Evolutionary conservation across 2,113 vertebrate genomes (phyloP).

Genomic region (Odocoileus hemionus): DNA sequence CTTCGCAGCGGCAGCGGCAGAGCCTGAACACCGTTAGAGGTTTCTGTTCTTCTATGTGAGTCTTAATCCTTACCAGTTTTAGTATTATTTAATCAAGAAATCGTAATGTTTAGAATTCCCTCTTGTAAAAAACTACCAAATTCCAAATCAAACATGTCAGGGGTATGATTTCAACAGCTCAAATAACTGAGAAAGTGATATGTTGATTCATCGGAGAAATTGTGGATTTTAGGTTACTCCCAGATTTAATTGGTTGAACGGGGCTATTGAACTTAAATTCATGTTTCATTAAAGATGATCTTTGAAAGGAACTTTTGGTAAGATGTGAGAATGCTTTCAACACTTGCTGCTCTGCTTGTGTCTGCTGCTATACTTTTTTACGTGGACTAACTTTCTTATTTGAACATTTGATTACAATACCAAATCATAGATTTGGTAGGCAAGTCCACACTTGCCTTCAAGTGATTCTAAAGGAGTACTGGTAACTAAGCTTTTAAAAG

Average conservation of each 20-base stretch:
- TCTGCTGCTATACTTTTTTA: background rate
- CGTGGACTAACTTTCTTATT: background rate
- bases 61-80: background rate
- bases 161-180: background rate
- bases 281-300: background rate
- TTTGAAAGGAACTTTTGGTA: background rate
- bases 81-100: conserved; percentile 15
- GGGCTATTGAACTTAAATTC: background rate
- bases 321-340: background rate
- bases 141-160: background rate
- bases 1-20: background rate
- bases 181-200: conserved; percentile 14
- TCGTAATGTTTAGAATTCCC: conserved; percentile 6
- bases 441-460: background rate
- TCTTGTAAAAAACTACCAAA: background rate
- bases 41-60: background rate
- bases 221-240: conserved; percentile 8
- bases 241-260: background rate
- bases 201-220: background rate
- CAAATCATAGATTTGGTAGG: background rate
- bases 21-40: background rate
- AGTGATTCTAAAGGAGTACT: background rate
- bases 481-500: background rate
- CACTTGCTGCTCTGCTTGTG: background rate
- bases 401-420: conserved; percentile 10